Conservation (phyloP, 1,140 invertebrate species). For the Hylaeus anthracinus region DNA sequence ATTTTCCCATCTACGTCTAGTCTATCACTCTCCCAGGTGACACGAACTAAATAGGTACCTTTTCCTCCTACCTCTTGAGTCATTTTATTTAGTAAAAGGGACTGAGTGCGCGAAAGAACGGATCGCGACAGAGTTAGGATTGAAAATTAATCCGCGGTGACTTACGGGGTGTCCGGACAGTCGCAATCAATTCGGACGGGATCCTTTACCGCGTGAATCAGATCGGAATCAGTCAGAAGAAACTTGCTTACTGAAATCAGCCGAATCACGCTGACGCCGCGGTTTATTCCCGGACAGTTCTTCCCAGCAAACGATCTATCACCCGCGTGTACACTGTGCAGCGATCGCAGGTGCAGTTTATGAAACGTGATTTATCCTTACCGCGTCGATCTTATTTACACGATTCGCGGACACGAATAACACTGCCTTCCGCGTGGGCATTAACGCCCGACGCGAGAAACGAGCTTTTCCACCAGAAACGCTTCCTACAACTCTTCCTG, state of each 20-base stretch:
- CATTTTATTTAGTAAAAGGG: neutral
- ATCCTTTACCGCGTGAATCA: slow-evolving; percentile 57
- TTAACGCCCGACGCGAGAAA: neutral
- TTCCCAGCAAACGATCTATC: slow-evolving; percentile 55
- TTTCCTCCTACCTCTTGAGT: too few relatives aligned
- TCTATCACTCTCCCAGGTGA: too few relatives aligned
- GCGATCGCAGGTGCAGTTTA: slow-evolving; percentile 51
- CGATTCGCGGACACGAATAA: slow-evolving; percentile 22
- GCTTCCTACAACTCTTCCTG: neutral
- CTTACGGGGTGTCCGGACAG: slow-evolving; percentile 40
- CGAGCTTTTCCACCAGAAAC: neutral
- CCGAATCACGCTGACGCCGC: slow-evolving; percentile 58
- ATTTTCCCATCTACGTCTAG: too few relatives aligned
- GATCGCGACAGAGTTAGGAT: slow-evolving; percentile 18
- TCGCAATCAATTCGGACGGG: slow-evolving; percentile 56
- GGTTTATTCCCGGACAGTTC: slow-evolving; percentile 52
- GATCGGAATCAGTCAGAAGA: slow-evolving; percentile 51
- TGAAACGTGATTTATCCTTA: slow-evolving; percentile 47
- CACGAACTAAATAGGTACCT: too few relatives aligned
- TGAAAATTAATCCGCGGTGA: slow-evolving; percentile 57
- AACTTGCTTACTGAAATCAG: slow-evolving; percentile 56
- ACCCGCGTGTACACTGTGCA: slow-evolving; percentile 36
- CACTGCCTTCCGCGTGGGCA: neutral
- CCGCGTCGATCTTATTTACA: slow-evolving; percentile 43
- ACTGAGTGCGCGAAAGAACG: slow-evolving; percentile 24